A percentile compares a stretch with the other conserved stretches of the same genome.
Evolutionary conservation across 2,113 vertebrate genomes (phyloP).

Genomic region (Cnemophilus loriae): DNA sequence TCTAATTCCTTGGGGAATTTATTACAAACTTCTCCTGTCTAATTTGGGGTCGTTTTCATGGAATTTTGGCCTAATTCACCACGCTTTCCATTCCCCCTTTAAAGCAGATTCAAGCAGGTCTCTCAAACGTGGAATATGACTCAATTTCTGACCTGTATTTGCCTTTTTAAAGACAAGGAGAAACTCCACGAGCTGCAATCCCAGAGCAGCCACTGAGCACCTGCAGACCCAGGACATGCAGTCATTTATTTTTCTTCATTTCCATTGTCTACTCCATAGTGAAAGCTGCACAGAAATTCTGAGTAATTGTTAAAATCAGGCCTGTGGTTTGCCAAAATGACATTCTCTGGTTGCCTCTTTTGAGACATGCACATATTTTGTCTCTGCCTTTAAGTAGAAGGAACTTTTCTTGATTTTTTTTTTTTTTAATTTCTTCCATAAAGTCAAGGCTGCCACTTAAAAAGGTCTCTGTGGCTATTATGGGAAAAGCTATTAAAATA

Average conservation of each 20-base stretch:
- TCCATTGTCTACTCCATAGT: background rate
- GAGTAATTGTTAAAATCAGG: background rate
- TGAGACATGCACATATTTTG: background rate
- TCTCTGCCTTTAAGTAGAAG: background rate
- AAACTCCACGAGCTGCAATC: background rate
- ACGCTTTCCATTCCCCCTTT: background rate
- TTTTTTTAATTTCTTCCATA: background rate
- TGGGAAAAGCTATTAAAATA: conserved; percentile 50
- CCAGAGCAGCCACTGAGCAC: background rate
- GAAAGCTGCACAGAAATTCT: background rate
- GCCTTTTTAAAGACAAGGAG: background rate
- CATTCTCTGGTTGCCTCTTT: background rate
- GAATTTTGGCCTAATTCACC: background rate
- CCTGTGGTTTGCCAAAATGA: background rate
- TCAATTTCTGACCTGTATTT: background rate
- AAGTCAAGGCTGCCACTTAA: conserved; percentile 3
- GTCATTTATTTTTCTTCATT: background rate
- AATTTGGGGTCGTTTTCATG: background rate
- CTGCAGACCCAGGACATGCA: background rate
- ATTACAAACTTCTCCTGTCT: background rate
- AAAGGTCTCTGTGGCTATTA: conserved; percentile 22
- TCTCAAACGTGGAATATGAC: background rate
- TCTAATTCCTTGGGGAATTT: background rate
- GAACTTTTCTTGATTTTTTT: background rate
- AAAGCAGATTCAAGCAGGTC: background rate